Evolutionary conservation across 2,113 vertebrate species (phyloP), one percentile per base, ranked within the genome.

Genomic region (Struthio camelus): DNA sequence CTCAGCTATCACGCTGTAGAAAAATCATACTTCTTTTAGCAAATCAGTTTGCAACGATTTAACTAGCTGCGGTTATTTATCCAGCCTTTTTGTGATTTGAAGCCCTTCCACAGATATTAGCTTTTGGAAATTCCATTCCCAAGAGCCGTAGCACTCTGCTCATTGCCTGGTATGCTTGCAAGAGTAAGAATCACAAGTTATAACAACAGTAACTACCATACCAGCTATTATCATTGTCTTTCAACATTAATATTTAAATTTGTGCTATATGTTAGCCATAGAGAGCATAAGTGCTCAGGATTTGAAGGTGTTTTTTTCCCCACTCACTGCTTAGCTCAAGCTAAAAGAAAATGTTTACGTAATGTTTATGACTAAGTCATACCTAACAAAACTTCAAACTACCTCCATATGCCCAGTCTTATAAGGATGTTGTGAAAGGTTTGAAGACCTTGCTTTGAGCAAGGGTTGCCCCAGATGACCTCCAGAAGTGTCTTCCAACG

Each of bases 401-500:
- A 59, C 67, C 69, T 42, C 58, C 54, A 12, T 14, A 53, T 8
- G 34, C 67, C 54, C 82, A 91, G 40, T 59, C 82, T 78, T 80
- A 78, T 40, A 83, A 51, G 32, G 59, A 73, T 38, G 38, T 20
- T 44, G 73, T 88, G 75, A 93, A 89, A 92, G 69, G 85, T 88
- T 92, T 78, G 66, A 86, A 88, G 86, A 88, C 23, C 51, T 34
- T 83, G 67, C 64, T 92, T 54, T 90, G 54, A 92, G 62, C 32
- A 61, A 40, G 13, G 27, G 27, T 36, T 73, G 59, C 76, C 83
- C 34, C 53, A 80, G 23, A 70, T 36, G 75, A 94, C 76, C 83
- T 96, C 76, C 67, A 64, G 6, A 93, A 88, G 82, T 90, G 83
- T 40, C 30, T 84, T 92, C 85, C 80, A 86, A 89, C 20, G 94